Base-by-base conservation (phyloP, 2,113 vertebrate genomes). In the Colistium nudipinnis region DNA sequence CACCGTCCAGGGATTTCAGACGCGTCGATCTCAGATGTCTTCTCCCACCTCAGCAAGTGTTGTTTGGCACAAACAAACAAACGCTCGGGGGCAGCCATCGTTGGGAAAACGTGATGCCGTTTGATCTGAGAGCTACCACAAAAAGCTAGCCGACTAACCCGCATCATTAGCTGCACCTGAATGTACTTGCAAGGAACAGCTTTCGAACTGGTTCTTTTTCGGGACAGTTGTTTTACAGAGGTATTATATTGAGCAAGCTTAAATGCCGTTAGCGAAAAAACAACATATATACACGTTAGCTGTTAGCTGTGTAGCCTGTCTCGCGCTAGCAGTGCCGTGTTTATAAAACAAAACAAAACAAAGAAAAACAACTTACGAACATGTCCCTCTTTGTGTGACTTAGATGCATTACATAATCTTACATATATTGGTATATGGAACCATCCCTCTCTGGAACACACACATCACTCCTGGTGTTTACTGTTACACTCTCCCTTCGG, bases 301-400 rank as follows among this genome's bases (percentile, higher is more conserved):
- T 51, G 10, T 62, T 56, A 80, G 69, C 78, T 43, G 13, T n/a
- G 16, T 25, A 48, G 45, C 24, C 51, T 27, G n/a, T 6, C 51
- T 33, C 67, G 28, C 54, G 38, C 74, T 57, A 66, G 30, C 56
- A 52, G 22, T 10, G 20, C 25, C 20, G 9, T 38, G 2, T 49
- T n/a, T 5, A 28, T 31, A 36, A 38, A 51, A 70, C 45, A 20
- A 1, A 66, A 62, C 28, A 38, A 51, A 70, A 49, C 24, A 1
- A 66, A 62, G 33, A 69, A 13, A 63, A 6, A 13, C 2, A 20
- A 90, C 88, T 90, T 84, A 91, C 87, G 57, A 7, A 12, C 55
- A 82, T 64, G 52, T 31, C 67, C 55, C n/a, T 51, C 41, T 60
- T 45, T 63, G 12, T 38, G 41, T 55, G 28, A n/a, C 2, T 17